Base-by-base conservation (phyloP, 2,797 vertebrate genomes). In the Tamandua tetradactyla region DNA sequence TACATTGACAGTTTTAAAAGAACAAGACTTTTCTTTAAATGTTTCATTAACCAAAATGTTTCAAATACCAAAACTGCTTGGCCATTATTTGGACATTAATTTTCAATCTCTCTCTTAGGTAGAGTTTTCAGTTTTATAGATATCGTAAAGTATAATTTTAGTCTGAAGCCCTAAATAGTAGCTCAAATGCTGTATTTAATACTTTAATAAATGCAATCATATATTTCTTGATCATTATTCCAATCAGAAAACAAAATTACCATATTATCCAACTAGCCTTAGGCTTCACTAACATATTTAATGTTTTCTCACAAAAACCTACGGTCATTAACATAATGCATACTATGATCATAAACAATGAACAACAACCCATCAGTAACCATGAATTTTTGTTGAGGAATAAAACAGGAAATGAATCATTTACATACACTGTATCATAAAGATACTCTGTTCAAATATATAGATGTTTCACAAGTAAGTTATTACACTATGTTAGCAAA, bases 401-500 rank as follows among this genome's bases (percentile, higher is more conserved):
- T 55, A 89, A 83, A 47, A n/a, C 92, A 91, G n/a, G 79, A 40
- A 78, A 76, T 87, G 71, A 87, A 35, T 94, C 30, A 85, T 64
- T 59, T 91, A 85, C 93, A 96, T 79, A 88, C 79, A 94, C 68
- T 1, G 0, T 14, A 79, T 57, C 72, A 95, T 55, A 95, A 64
- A 59, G 27, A 88, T 44, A 95, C 15, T 81, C 40, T 83, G 22
- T 71, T 18, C 35, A 87, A 32, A 2, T 86, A 89, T 93, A 71
- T 81, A 92, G 61, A 89, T 91, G 57, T 89, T 66, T 55, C n/a
- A 95, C 32, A 87, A 74, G 37, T 55, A 74, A 76, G n/a, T 79
- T 89, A 90, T 35, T 81, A 92, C 49, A 92, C 20, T 52, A 76
- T 92, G 59, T 59, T 61, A 91, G 84, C 64, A 94, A 78, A 95